Evolutionary conservation across 1,140 invertebrate species (phyloP), one percentile per base, ranked within the genome.

Genomic region (Cyphomyrmex costatus): DNA sequence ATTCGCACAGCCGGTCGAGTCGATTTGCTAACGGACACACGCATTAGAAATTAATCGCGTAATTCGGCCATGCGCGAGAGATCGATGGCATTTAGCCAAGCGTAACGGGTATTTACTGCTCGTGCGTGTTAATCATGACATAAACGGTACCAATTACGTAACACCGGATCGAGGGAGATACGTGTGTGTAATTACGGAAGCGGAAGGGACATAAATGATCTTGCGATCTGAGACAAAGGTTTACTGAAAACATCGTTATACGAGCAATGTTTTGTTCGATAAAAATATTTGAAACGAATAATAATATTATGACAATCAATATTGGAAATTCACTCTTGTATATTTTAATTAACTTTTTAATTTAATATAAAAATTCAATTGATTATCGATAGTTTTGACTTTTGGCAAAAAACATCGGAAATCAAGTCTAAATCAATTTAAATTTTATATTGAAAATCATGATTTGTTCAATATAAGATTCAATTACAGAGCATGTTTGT

Each of bases 91-190:
- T 77, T 84, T 71, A 78, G 56, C 53, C 71, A 42, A n/a, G 65
- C 74, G 73, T 61, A 36, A 24, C 78, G 46, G 58, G 49, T 89
- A 89, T 88, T 89, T 88, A 78, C 66, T 60, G 46, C 68, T 46
- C 36, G 33, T 60, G 27, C 68, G 33, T 74, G 79, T 61, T 83
- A 83, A 83, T 83, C 79, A 33, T 74, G 33, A 74, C 56, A 71
- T 83, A 83, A 83, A 61, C 68, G 79, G 19, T 30, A 46, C 33
- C 53, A 74, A 83, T 83, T 83, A 60, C 79, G 24, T 49, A 83
- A 82, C 36, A 82, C 12, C 49, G 46, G 46, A 53, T 82, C 65
- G 33, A 46, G 19, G 27, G 14, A 74, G 79, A 46, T 58, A 46
- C 79, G 79, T 51, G 21, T 36, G 33, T 27, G 79, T n/a, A 83